Evolutionary conservation across 2,797 vertebrate species (phyloP), one percentile per base, ranked within the genome.

Genomic region (Orientallactaga sibirica): DNA sequence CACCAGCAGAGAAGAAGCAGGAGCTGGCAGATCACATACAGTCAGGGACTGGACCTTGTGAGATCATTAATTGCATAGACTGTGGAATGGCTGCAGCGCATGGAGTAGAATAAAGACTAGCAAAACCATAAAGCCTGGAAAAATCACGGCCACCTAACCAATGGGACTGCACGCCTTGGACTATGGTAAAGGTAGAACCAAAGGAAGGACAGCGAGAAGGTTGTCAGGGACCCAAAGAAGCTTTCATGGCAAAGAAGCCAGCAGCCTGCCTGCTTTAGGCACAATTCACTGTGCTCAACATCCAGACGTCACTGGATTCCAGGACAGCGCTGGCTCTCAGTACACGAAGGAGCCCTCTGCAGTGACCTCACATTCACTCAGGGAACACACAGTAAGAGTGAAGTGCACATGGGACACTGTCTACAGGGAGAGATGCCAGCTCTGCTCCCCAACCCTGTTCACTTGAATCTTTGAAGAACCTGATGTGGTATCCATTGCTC

Each of bases 401-500:
- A 82, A 82, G n/a, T 73, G 83, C 84, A 78, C 27, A 43, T n/a
- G 55, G 83, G 43, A 76, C 78, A 68, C 88, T 37, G 16, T 77
- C 52, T 43, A 1, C 18, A 37, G 2, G 74, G 83, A 64, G 61
- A 93, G 66, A 91, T 22, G 15, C 67, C 29, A 29, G 37, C 22
- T 77, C 58, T 61, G 18, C n/a, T 77, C 19, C 83, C 68, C 48
- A 88, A 71, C 58, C 37, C 76, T 74, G 48, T 74, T 41, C 48
- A 74, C 18, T 61, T 24, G 43, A 96, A 89, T 84, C 87, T 85
- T 76, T 62, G 55, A 89, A 94, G 66, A 29, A 62, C 18, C 5
- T 43, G 81, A 83, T 91, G 80, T 3, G 25, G 58, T 84, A 88
- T 90, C 91, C 87, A 81, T 80, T 94, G 88, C 22, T 64, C 78